phyloP scores from a whole-genome alignment of 2,113 vertebrate genomes.

The Eublepharis macularius region DNA sequence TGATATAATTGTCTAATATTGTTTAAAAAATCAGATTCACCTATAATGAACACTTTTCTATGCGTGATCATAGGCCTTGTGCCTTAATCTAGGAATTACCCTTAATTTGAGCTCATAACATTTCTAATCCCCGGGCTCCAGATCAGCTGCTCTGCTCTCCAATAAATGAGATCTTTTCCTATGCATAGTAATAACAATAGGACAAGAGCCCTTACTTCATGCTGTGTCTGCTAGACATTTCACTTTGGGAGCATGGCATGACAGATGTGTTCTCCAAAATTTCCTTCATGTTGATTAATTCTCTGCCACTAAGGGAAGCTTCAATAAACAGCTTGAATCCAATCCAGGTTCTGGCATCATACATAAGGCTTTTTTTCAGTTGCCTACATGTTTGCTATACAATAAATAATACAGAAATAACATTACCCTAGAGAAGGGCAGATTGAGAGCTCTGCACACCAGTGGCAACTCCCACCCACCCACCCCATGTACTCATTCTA shows the following conservation, averaged over 20 bases:
- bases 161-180: neutral
- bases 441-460: neutral
- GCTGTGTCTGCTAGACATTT: conserved; percentile 36
- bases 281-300: conserved; percentile 38
- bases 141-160: neutral
- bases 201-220: neutral
- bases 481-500: conserved; percentile 22
- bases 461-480: neutral
- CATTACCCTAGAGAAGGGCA: conserved; percentile 13
- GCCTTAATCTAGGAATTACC: conserved; percentile 40
- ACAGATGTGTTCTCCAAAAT: conserved; percentile 42
- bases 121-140: conserved; percentile 11
- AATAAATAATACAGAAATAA: conserved; percentile 33
- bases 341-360: conserved; percentile 39
- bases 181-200: conserved; percentile 23
- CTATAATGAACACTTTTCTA: conserved; percentile 5
- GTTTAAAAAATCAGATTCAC: conserved; percentile 13
- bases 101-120: neutral
- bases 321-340: conserved; percentile 53
- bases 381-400: conserved; percentile 32
- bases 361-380: conserved; percentile 15
- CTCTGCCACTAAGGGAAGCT: conserved; percentile 39
- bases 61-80: conserved; percentile 1
- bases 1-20: conserved; percentile 4
- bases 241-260: conserved; percentile 31